Conservation (phyloP, 1,140 invertebrate species). For the Tetranychus urticae region DNA sequence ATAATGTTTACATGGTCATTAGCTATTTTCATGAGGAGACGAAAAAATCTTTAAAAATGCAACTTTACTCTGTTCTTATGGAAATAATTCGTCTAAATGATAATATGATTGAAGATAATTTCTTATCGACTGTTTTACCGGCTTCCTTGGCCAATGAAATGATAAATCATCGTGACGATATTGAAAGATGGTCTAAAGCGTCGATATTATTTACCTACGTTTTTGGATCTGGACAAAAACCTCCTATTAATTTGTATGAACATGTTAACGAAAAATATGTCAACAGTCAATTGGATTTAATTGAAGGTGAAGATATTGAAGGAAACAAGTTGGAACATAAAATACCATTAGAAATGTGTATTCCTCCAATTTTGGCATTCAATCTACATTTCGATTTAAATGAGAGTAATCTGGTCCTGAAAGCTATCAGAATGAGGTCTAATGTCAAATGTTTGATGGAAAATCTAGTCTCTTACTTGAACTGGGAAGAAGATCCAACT, state of each 20-base stretch:
- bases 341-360: constrained; percentile 5
- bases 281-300: constrained; percentile 44
- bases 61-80: constrained; percentile 4
- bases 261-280: constrained; percentile 51
- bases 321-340: constrained; percentile 7
- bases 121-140: constrained; percentile 60
- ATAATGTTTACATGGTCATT: constrained; percentile 17
- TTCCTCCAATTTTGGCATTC: constrained; percentile 39
- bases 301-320: constrained; percentile 32
- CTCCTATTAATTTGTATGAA: constrained; percentile 20
- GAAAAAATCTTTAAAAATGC: constrained; percentile 6
- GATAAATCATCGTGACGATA: constrained; percentile 36
- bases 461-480: constrained; percentile 57
- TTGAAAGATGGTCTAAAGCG: constrained; percentile 42
- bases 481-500: constrained; percentile 38
- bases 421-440: constrained; percentile 38
- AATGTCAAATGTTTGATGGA: constrained; percentile 65
- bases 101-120: constrained; percentile 34
- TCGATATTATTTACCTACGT: constrained; percentile 55
- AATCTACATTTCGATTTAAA: constrained; percentile 51
- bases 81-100: constrained; percentile 3
- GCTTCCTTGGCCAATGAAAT: constrained; percentile 50
- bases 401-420: constrained; percentile 45
- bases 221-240: constrained; percentile 51
- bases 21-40: constrained; percentile 16